Conservation (phyloP, 2,797 vertebrate genomes). For the Mus spretus region DNA sequence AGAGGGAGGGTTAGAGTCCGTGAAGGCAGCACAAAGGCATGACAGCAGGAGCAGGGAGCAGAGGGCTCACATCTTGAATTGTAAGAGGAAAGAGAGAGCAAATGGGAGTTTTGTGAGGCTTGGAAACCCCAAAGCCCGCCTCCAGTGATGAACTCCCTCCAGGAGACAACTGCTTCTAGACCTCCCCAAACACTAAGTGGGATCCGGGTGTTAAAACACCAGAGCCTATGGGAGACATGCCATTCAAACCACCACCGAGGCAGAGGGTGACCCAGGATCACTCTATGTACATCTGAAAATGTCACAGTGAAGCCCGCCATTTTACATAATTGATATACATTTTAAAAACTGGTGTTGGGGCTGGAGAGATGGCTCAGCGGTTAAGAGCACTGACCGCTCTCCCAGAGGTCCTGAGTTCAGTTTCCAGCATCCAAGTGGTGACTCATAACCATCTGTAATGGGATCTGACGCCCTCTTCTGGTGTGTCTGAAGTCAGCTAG, state of each 20-base stretch:
- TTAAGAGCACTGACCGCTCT: neutral
- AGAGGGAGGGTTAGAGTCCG: neutral
- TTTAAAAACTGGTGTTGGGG: neutral
- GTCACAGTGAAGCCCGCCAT: neutral
- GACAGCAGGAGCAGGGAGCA: too few species aligned
- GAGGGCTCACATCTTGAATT: neutral
- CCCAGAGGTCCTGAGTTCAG: neutral
- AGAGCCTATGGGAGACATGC: neutral
- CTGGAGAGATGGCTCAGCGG: neutral
- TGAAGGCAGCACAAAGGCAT: accelerated
- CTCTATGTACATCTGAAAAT: neutral
- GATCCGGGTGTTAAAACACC: neutral
- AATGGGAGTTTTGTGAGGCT: neutral
- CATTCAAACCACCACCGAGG: neutral
- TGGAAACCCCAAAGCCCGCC: neutral
- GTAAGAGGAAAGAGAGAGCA: neutral
- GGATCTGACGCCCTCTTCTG: neutral
- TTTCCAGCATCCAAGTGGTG: neutral
- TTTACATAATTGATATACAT: neutral
- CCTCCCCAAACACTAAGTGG: neutral
- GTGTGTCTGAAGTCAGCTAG: neutral
- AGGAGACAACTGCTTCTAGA: too few species aligned
- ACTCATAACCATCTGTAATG: neutral
- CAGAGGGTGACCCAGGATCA: neutral
- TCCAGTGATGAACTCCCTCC: neutral